A percentile compares a stretch with the other conserved stretches of the same genome.
phyloP scores from a whole-genome alignment of 2,113 vertebrate genomes.

The Xenotilapia flavipinnis region DNA sequence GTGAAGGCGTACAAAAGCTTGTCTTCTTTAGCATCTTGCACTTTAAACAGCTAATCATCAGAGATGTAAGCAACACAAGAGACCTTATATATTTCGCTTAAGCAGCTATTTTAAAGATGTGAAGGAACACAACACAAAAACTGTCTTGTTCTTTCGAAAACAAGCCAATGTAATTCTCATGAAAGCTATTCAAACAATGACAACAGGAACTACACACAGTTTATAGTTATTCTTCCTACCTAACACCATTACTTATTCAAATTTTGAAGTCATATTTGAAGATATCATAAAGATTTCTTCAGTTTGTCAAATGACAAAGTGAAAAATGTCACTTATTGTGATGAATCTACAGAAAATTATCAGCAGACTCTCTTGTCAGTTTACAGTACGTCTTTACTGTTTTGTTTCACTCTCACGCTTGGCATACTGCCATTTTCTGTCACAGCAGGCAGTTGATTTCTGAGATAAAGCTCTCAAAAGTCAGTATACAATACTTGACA shows the following conservation, averaged over 20 bases:
- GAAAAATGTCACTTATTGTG: background rate
- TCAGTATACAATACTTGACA: background rate
- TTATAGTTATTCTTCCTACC: background rate
- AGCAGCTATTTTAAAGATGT: background rate
- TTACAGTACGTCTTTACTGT: background rate
- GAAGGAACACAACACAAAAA: background rate
- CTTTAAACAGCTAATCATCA: background rate
- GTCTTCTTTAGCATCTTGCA: background rate
- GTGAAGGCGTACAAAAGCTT: background rate
- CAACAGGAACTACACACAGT: background rate
- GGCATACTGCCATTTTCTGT: background rate
- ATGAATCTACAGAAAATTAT: background rate
- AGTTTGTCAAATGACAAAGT: background rate
- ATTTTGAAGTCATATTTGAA: background rate
- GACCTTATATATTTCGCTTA: fast-evolving
- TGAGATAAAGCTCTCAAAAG: background rate
- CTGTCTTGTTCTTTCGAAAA: background rate
- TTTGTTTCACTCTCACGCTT: background rate
- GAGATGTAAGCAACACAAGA: background rate
- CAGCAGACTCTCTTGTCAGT: background rate
- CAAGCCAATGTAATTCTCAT: background rate
- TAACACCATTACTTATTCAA: background rate
- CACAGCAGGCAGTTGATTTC: background rate
- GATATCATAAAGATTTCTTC: background rate
- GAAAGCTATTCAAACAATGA: background rate